Evolutionary conservation across 2,797 vertebrate genomes (phyloP).

Genomic region (Silurus aristotelis): DNA sequence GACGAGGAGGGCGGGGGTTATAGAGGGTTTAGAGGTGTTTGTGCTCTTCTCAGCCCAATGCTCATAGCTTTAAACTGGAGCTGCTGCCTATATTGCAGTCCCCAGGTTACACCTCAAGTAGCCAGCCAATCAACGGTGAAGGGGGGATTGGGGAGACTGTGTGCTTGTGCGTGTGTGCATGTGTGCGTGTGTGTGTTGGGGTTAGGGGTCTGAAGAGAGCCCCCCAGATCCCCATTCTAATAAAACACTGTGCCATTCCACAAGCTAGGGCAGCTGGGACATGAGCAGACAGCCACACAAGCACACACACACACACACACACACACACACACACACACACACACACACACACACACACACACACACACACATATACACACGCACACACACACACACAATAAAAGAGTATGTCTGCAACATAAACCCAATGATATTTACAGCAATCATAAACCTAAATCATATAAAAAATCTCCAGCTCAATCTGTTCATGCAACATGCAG

Average conservation of each 20-base stretch:
- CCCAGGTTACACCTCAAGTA: slow-evolving; percentile 58
- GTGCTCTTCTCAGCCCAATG: slow-evolving; percentile 47
- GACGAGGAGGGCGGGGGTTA: neutral
- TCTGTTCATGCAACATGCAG: slow-evolving; percentile 19
- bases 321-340: slow-evolving; percentile 3
- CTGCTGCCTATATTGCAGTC: slow-evolving; percentile 56
- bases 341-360: slow-evolving; percentile 22
- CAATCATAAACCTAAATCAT: slow-evolving; percentile 34
- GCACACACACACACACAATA: slow-evolving; percentile 18
- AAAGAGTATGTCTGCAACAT: slow-evolving; percentile 45
- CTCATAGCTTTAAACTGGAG: slow-evolving; percentile 53
- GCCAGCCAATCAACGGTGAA: slow-evolving; percentile 63
- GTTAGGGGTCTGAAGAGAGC: slow-evolving; percentile 62
- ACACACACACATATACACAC: slow-evolving; percentile 9
- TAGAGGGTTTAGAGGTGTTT: slow-evolving; percentile 9
- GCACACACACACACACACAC: slow-evolving; percentile 33
- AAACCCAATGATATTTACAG: slow-evolving; percentile 53
- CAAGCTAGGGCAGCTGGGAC: slow-evolving; percentile 72
- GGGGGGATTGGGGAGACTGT: slow-evolving; percentile 63
- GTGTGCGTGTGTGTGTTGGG: slow-evolving; percentile 53
- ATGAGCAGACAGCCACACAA: slow-evolving; percentile 62
- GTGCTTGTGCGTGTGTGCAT: slow-evolving; percentile 24
- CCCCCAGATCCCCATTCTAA: slow-evolving; percentile 78
- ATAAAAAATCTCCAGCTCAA: neutral
- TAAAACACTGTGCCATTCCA: slow-evolving; percentile 77